Conservation (phyloP, 2,888 invertebrate genomes). For the Brachyopa scutellaris region DNA sequence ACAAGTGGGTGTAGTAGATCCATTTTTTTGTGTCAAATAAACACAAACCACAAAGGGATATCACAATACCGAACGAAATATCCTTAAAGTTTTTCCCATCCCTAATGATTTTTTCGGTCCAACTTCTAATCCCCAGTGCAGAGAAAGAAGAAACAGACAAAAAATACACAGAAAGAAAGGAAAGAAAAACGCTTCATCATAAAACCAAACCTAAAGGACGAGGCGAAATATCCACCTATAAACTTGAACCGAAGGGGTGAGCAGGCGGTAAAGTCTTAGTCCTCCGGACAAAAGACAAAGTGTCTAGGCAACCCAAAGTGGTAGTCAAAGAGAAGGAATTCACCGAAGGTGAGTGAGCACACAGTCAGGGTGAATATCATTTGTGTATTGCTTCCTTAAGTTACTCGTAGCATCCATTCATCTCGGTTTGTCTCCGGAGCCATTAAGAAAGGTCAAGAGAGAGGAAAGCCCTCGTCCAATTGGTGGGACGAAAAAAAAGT, state of each 20-base stretch:
- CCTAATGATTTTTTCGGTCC: conserved; percentile 9
- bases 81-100: conserved; percentile 43
- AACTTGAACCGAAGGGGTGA: conserved; percentile 31
- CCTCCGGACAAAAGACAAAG: conserved; percentile 60
- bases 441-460: conserved; percentile 72
- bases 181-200: conserved; percentile 49
- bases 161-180: neutral
- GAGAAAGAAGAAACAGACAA: neutral
- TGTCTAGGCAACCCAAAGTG: conserved; percentile 63
- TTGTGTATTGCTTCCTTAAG: conserved; percentile 66
- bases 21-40: conserved; percentile 51
- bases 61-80: conserved; percentile 43
- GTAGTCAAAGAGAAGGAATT: conserved; percentile 46
- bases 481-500: conserved; percentile 34
- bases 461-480: conserved; percentile 47
- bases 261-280: conserved; percentile 45
- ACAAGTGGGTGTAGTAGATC: conserved; percentile 44
- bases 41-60: conserved; percentile 61
- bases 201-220: conserved; percentile 62
- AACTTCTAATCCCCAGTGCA: conserved; percentile 25
- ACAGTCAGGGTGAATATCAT: conserved; percentile 63
- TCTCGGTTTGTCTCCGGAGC: conserved; percentile 64
- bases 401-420: conserved; percentile 63
- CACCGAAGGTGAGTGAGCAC: conserved; percentile 66
- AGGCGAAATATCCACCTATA: conserved; percentile 36